Evolutionary conservation across 2,797 vertebrate species (phyloP), one percentile per base, ranked within the genome.

Genomic region (Ciconia nigra): DNA sequence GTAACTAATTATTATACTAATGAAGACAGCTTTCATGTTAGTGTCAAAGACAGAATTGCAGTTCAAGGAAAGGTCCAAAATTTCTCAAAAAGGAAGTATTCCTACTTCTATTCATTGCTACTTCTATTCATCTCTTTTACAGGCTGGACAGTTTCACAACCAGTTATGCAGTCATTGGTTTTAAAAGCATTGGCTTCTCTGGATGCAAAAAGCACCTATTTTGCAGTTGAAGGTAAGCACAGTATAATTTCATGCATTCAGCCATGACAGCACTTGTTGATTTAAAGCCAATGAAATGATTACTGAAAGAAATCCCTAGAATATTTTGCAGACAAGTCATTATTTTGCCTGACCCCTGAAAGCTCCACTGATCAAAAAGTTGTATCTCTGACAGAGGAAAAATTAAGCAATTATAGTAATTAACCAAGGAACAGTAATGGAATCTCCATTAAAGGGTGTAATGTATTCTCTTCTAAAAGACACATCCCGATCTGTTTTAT

Each of bases 371-470:
- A 79, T 91, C 46, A 91, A 92, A 93, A 92, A 13, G 6, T 44
- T 74, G 5, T 49, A 25, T 86, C 28, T 58, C 41, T 79, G 51
- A 76, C 17, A 72, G 10, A 62, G 31, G 14, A 84, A 94, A 90
- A 89, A 72, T 44, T 57, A 92, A 93, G 54, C 44, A 82, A 89
- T 81, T 89, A 69, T 15, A 77, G 24, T 78, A 95, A 95, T 95
- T 95, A 96, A 78, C 19, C 44, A 85, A 85, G 58, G 21, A 83
- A 80, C 16, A 83, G n/a, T 54, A 88, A 71, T 35, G 35, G 22
- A 92, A 80, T 79, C 46, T 73, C 25, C 21, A 65, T 97, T 90
- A 72, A 78, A 67, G 41, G 9, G 0, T 0, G 2, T 46, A 92
- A 93, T 66, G 7, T 54, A 52, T 83, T 93, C 12, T 10, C 10